phyloP scores from a whole-genome alignment of 2,888 invertebrate genomes.

The Pasiphila rectangulata region DNA sequence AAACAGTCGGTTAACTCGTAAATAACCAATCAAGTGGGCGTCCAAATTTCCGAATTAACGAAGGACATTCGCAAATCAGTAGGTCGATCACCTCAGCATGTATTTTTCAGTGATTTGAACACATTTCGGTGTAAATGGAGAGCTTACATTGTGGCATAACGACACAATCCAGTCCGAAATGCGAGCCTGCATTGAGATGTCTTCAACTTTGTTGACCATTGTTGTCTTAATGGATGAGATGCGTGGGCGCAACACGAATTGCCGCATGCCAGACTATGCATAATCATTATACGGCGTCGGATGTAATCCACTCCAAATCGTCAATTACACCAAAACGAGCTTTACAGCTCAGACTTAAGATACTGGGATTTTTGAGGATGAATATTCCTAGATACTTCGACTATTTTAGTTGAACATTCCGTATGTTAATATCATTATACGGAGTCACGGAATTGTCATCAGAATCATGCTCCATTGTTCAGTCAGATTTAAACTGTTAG shows the following conservation, averaged over 20 bases:
- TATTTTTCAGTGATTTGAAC: slow-evolving; percentile 7
- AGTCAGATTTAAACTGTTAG: slow-evolving; percentile 23
- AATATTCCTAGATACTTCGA: neutral
- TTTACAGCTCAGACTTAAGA: neutral
- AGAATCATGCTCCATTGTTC: slow-evolving; percentile 34
- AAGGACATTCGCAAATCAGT: slow-evolving; percentile 26
- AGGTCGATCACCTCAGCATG: slow-evolving; percentile 30
- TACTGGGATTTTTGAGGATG: neutral
- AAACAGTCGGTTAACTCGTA: slow-evolving; percentile 35
- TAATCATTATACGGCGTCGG: slow-evolving; percentile 26
- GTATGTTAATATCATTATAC: slow-evolving; percentile 11
- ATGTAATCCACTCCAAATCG: slow-evolving; percentile 10
- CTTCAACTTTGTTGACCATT: slow-evolving; percentile 34
- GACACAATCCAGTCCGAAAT: slow-evolving; percentile 25
- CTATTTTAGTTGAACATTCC: slow-evolving; percentile 7
- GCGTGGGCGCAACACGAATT: slow-evolving; percentile 33
- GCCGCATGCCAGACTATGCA: slow-evolving; percentile 29
- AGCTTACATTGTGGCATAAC: slow-evolving; percentile 15
- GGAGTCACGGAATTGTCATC: slow-evolving; percentile 34
- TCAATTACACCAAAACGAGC: neutral
- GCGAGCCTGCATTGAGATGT: slow-evolving; percentile 31
- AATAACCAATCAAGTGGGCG: slow-evolving; percentile 33
- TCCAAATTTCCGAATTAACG: slow-evolving; percentile 32
- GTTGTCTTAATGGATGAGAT: slow-evolving; percentile 27
- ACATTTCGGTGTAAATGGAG: slow-evolving; percentile 11